Percentiles rank a stretch among this genome's conserved stretches.
Conservation (phyloP, 2,797 vertebrate species). For the Gymnoscopelus braueri region DNA sequence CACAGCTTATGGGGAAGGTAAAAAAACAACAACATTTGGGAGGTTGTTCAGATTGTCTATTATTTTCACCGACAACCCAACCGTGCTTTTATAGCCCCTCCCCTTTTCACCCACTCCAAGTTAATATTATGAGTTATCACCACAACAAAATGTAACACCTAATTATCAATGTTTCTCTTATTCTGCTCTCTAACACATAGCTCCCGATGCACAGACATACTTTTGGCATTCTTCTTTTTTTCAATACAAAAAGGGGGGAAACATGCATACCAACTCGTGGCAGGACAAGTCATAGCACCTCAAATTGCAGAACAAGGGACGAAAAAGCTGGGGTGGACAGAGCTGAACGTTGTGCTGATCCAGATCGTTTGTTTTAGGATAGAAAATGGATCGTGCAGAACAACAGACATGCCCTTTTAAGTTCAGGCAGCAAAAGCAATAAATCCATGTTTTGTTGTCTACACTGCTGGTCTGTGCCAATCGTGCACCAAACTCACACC, state of each 20-base stretch:
- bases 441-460: conserved; percentile 36
- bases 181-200: conserved; percentile 25
- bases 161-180: conserved; percentile 54
- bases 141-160: conserved; percentile 70
- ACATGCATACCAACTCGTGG: conserved; percentile 68
- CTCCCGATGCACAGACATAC: conserved; percentile 48
- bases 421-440: conserved; percentile 34
- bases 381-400: conserved; percentile 25
- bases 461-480: conserved; percentile 15
- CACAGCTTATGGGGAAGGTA: conserved; percentile 60
- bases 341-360: conserved; percentile 33
- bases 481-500: conserved; percentile 22
- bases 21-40: conserved; percentile 53
- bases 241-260: conserved; percentile 48
- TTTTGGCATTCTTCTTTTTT: conserved; percentile 67
- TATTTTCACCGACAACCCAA: conserved; percentile 57
- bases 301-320: conserved; percentile 42
- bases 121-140: conserved; percentile 65
- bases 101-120: conserved; percentile 44
- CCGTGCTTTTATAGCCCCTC: conserved; percentile 1
- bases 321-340: conserved; percentile 5
- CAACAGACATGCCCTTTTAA: conserved; percentile 8
- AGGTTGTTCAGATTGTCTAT: conserved; percentile 60
- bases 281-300: conserved; percentile 64
- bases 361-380: conserved; percentile 11